Evolutionary conservation across 2,113 vertebrate species (phyloP).

Genomic region (Suncus etruscus): DNA sequence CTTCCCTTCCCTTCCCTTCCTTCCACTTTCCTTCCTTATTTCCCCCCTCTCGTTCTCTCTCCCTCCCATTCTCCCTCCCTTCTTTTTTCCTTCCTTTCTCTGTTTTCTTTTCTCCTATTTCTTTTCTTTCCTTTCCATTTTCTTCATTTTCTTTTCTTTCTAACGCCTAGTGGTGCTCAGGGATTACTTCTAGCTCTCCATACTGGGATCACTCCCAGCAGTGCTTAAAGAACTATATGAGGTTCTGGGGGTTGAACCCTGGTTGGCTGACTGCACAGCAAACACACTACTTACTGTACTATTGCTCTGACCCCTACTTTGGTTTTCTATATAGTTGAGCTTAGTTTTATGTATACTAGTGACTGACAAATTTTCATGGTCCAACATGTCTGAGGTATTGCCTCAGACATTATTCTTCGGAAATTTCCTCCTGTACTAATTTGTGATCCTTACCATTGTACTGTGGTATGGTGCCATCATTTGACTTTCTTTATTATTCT

Average conservation of each 20-base stretch:
- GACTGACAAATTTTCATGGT: neutral
- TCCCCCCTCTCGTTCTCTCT: no score
- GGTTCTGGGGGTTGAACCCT: neutral
- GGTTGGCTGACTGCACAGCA: no score
- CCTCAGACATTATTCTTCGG: neutral
- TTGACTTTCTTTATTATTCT: neutral
- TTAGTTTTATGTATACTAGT: constrained; percentile 6
- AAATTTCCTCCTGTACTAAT: neutral
- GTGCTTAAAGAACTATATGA: neutral
- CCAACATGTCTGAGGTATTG: neutral
- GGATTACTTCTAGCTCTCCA: no score
- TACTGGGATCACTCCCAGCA: neutral
- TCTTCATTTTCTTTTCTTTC: no score
- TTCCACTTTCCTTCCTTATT: no score
- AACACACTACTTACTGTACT: neutral
- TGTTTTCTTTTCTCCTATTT: no score
- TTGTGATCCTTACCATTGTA: neutral
- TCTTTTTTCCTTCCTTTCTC: no score
- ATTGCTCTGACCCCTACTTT: neutral
- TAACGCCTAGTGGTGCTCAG: no score
- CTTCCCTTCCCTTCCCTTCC: no score
- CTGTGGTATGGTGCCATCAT: accelerated
- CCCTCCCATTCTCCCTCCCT: no score
- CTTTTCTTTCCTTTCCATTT: no score
- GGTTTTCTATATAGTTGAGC: no score